These are phyloP conservation scores for Alviniconcha marisindica DNA, from an alignment of 1,140 invertebrate genomes.

Conservation along the genomic window DNA sequence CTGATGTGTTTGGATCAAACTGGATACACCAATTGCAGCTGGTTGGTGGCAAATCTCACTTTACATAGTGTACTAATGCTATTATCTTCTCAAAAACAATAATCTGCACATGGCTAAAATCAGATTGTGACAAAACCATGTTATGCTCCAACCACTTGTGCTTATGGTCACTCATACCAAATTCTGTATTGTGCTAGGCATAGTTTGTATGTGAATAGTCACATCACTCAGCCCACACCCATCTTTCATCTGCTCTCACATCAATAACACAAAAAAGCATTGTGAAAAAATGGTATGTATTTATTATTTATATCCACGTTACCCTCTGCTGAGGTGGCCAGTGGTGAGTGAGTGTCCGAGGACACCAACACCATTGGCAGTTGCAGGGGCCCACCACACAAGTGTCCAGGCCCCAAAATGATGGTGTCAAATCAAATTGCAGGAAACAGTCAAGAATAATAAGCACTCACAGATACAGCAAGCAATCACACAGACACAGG, in stretches of 20 bases:
- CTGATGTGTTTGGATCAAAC: no score
- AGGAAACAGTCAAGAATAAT: neutral
- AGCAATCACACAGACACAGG: neutral
- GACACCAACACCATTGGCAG: neutral
- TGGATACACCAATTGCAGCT: no score
- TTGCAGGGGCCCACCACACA: neutral
- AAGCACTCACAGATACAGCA: slow-evolving; percentile 29
- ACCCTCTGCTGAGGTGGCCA: neutral
- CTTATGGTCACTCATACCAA: no score
- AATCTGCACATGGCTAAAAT: no score
- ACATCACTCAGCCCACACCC: neutral
- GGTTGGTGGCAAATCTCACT: no score
- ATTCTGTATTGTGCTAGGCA: no score
- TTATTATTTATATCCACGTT: slow-evolving; percentile 3
- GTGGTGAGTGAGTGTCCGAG: neutral
- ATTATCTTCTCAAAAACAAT: no score
- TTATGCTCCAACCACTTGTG: no score
- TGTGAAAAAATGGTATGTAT: neutral
- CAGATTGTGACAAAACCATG: no score
- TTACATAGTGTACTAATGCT: no score
- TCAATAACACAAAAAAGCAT: neutral
- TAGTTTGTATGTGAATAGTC: neutral
- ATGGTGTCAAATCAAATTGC: neutral
- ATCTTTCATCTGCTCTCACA: neutral
- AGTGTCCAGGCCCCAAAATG: neutral